phyloP scores from a whole-genome alignment of 1,140 invertebrate species.

The Bombus haemorrhoidalis region DNA sequence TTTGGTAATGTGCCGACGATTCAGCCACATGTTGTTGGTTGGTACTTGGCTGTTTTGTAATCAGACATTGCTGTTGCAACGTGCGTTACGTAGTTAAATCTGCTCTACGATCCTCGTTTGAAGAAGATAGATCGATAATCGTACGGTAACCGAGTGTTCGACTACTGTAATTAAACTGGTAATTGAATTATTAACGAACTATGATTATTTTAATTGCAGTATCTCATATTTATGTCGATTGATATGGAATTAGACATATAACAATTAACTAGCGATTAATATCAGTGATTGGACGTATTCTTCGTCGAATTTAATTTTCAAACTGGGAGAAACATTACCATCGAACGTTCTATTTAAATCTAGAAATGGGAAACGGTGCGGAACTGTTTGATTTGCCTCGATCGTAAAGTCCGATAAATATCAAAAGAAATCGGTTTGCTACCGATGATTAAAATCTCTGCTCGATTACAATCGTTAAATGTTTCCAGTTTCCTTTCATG shows the following conservation, averaged over 20 bases:
- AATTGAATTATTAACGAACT: conserved; percentile 3
- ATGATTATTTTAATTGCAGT: not conserved
- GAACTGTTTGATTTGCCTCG: not conserved
- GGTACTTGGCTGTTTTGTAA: not conserved
- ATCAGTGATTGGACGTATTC: not conserved
- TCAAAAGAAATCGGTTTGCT: conserved; percentile 4
- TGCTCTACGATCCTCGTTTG: not conserved
- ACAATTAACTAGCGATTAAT: not conserved
- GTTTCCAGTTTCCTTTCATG: not conserved
- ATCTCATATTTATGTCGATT: not conserved
- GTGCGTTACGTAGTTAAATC: not conserved
- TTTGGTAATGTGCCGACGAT: not conserved
- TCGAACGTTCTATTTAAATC: not conserved
- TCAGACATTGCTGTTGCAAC: not conserved
- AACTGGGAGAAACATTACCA: too few species aligned
- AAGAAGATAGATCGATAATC: not conserved
- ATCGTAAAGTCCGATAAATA: not conserved
- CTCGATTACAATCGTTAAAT: not conserved
- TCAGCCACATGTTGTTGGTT: too few species aligned
- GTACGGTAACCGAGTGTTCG: not conserved
- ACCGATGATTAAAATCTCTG: conserved; percentile 32
- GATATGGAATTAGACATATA: too few species aligned
- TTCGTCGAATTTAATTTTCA: not conserved
- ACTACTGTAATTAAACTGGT: not conserved
- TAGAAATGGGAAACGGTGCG: not conserved